Evolutionary conservation across 2,113 vertebrate genomes (phyloP).

Genomic region (Pseudorectes ferrugineus): DNA sequence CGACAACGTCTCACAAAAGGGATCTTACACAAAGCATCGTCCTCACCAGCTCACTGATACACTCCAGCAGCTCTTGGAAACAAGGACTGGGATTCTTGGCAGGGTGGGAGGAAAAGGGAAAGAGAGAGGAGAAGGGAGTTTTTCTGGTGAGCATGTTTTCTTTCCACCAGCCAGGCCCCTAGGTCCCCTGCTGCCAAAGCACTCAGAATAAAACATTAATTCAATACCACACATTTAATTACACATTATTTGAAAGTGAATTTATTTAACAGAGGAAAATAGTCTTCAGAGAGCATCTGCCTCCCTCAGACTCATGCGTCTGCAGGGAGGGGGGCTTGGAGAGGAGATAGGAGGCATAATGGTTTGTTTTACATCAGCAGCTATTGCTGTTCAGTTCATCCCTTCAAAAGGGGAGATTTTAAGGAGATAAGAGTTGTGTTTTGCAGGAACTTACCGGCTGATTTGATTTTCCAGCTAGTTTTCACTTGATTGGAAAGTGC

Average conservation of each 20-base stretch:
- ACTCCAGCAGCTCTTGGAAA: neutral
- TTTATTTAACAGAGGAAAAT: slow-evolving; percentile 70
- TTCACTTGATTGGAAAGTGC: slow-evolving; percentile 45
- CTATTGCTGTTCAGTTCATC: slow-evolving; percentile 30
- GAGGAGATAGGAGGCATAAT: slow-evolving; percentile 37
- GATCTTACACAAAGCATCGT: neutral
- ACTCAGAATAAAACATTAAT: slow-evolving; percentile 73
- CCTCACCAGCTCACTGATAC: neutral
- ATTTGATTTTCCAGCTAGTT: slow-evolving; percentile 57
- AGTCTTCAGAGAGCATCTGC: slow-evolving; percentile 61
- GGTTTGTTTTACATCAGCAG: slow-evolving; percentile 60
- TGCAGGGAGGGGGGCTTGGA: slow-evolving; percentile 28
- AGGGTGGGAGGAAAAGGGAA: neutral
- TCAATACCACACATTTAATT: slow-evolving; percentile 75
- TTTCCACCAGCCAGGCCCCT: slow-evolving; percentile 52
- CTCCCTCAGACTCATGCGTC: slow-evolving; percentile 32
- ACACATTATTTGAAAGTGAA: slow-evolving; percentile 73
- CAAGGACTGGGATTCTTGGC: neutral
- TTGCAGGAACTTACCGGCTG: slow-evolving; percentile 27
- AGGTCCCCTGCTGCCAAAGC: slow-evolving; percentile 64
- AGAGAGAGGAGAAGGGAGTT: neutral
- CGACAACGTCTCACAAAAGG: fast-evolving
- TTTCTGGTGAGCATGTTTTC: slow-evolving; percentile 58
- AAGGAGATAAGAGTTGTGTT: slow-evolving; percentile 51
- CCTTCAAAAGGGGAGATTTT: slow-evolving; percentile 41